These are phyloP conservation scores for Lathronympha strigana DNA, from an alignment of 2,888 invertebrate genomes.

Conservation along the genomic window DNA sequence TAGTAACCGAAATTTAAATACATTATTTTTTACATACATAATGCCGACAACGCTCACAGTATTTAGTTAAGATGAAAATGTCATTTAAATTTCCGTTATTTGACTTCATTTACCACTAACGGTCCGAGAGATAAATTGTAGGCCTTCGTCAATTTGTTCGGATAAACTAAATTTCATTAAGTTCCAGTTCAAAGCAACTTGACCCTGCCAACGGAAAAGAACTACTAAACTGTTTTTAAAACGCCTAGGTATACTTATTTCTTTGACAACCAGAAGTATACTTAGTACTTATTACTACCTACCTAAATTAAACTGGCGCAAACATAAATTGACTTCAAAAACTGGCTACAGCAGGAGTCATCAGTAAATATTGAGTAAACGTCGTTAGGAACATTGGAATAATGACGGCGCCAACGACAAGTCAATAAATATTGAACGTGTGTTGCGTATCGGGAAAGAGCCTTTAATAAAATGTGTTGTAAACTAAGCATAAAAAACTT, in stretches of 20 bases:
- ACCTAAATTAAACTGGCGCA: not conserved
- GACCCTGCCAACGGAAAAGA: not conserved
- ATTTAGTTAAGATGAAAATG: conserved; percentile 31
- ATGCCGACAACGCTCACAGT: conserved; percentile 13
- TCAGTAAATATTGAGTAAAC: conserved; percentile 11
- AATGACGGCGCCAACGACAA: conserved; percentile 12
- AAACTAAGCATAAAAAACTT: too few relatives aligned
- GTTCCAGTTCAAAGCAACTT: not conserved
- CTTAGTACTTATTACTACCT: not conserved
- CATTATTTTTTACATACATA: conserved; percentile 5
- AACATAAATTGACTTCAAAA: not conserved
- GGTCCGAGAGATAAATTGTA: conserved; percentile 31
- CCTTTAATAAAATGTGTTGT: not conserved
- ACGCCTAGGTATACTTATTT: not conserved
- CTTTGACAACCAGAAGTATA: not conserved
- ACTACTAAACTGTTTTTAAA: not conserved
- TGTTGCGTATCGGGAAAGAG: conserved; percentile 29
- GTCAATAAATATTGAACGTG: conserved; percentile 32
- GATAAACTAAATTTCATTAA: conserved; percentile 32
- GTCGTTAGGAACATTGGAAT: conserved; percentile 17
- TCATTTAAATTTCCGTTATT: conserved; percentile 30
- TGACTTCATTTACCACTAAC: conserved; percentile 32
- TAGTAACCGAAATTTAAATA: not conserved
- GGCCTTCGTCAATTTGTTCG: conserved; percentile 25
- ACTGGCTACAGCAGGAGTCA: conserved; percentile 9